Evolutionary conservation across 2,113 vertebrate species (phyloP).

Genomic region (Bufo gargarizans): DNA sequence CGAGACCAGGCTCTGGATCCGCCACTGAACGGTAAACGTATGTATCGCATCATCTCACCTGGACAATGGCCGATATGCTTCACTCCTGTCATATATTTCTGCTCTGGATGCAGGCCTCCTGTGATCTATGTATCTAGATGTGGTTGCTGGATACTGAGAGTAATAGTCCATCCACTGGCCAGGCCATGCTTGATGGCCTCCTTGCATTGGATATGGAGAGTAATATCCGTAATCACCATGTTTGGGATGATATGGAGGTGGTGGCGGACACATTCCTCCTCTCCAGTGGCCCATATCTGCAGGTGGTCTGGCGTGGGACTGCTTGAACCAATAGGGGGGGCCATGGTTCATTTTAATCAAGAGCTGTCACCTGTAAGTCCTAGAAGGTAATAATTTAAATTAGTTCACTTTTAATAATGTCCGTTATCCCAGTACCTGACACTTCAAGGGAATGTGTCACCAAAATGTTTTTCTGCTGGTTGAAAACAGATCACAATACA

Average conservation of each 20-base stretch:
- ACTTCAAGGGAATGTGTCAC: too few relatives aligned
- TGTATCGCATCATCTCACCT: constrained; percentile 65
- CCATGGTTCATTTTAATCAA: constrained; percentile 68
- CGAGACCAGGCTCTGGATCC: too few relatives aligned
- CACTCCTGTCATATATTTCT: constrained; percentile 25
- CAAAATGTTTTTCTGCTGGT: too few relatives aligned
- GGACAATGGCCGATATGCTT: constrained; percentile 38
- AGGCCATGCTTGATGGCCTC: constrained; percentile 58
- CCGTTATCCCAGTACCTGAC: not conserved
- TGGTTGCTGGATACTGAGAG: not conserved
- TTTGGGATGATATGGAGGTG: not conserved
- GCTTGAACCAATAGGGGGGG: not conserved
- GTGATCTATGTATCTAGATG: not conserved
- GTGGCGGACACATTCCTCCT: not conserved
- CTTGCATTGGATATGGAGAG: constrained; percentile 40
- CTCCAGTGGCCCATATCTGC: not conserved
- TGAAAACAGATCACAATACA: too few relatives aligned
- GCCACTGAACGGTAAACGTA: not conserved
- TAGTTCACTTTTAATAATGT: not conserved
- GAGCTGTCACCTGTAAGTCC: not conserved
- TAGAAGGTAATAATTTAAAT: not conserved
- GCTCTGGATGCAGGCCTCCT: not conserved
- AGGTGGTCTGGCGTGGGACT: constrained; percentile 32
- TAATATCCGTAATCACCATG: constrained; percentile 57
- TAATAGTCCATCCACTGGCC: not conserved